Base-by-base conservation (phyloP, 2,888 invertebrate genomes). In the Melanotus villosus region DNA sequence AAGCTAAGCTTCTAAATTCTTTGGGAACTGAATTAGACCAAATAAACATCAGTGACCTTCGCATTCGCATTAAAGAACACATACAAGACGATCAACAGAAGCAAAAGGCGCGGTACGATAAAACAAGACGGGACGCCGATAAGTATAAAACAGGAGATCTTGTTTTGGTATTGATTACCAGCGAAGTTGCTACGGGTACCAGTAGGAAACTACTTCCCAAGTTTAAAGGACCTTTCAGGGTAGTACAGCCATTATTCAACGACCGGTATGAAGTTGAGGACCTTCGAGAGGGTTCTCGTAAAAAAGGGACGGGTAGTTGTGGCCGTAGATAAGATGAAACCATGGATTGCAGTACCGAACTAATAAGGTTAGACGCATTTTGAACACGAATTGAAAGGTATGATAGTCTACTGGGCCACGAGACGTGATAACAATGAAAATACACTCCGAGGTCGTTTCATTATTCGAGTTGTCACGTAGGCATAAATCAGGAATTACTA, bases 51-150 rank as follows among this genome's bases (percentile, higher is more conserved):
- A 36, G 30, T 5, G 59, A 58, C 12, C 32, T 71, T 10, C 30
- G 64, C 12, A n/a, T 14, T 12, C 32, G 50, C n/a, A 54, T 73
- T 14, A 32, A 30, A 7, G 45, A 65, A 7, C 60, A 57, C 19
- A 69, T 74, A 14, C 52, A 21, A 5, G 57, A 16, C 10, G 70
- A 71, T 7, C 75, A 74, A 56, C 9, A 16, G 12, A 68, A 64
- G 26, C 68, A 72, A 57, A 75, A 71, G 23, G 59, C 34, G 36
- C 41, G 56, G 7, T 71, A 65, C n/a, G 68, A 71, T 41, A 54
- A 54, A 16, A 18, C 19, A n/a, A 32, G 67, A 32, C 19, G 45
- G 12, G 58, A 38, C 2, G 67, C 67, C 0, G 14, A 18, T 18
- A 10, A 21, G 10, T 70, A 63, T 36, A 14, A 36, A 3, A 12